Evolutionary conservation across 2,113 vertebrate genomes (phyloP), one percentile per base, ranked within the genome.

Genomic region (Athene cunicularia): DNA sequence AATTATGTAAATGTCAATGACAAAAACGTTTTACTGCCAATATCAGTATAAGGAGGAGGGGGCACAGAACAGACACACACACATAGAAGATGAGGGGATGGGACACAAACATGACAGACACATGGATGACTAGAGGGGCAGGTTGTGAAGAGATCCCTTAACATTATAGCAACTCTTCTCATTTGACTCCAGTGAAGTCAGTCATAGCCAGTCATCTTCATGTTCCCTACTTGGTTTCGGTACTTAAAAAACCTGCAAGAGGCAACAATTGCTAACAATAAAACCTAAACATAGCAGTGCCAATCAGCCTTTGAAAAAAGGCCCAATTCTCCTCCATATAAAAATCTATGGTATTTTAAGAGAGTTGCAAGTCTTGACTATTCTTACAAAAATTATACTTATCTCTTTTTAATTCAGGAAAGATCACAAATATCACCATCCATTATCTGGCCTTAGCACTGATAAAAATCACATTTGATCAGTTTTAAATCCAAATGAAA

Each of bases 401-500:
- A 5, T 12, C 32, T 80, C 22, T 55, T 43, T 75, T 85, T 30
- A 86, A 50, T 5, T 3, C 15, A 56, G 43, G 18, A 47, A 94
- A 60, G 23, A 59, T 53, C 37, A 58, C 35, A 59, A 50, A 24
- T 47, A 79, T 27, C 17, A 77, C 17, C 47, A 21, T n/a, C 39
- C 58, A n/a, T 1, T 70, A 87, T 74, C 41, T 79, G 58, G 18
- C 56, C 50, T 74, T 28, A 47, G 28, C 13, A 66, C 0, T 68
- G 33, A 80, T 22, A 76, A 91, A 94, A 86, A 45, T 22, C 26
- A n/a, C 2, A 50, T 9, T 45, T 24, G 47, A 84, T 35, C 21
- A 12, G 5, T 71, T 87, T 67, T 58, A 93, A 87, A 74, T 74
- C 45, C 59, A 94, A 58, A 56, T 30, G 72, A 79, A 79, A 96